Percentiles rank a stretch among this genome's conserved stretches.
Evolutionary conservation across 2,113 vertebrate species (phyloP).

Genomic region (Stercorarius parasiticus): DNA sequence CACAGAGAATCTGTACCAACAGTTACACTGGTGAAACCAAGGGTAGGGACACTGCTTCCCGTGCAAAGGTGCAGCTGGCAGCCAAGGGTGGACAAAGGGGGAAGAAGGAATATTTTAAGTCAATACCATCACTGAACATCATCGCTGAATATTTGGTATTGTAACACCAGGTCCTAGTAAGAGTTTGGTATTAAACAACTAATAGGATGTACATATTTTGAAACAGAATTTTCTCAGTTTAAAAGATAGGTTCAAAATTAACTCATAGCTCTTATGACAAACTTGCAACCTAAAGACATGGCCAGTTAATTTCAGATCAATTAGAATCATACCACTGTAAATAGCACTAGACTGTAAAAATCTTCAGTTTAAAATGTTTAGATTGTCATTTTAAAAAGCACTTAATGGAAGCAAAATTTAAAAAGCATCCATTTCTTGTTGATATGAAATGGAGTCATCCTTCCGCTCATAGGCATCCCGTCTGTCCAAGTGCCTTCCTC

Average conservation of each 20-base stretch:
- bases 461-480: background rate
- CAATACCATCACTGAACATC: background rate
- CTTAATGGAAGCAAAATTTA: background rate
- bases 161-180: background rate
- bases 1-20: background rate
- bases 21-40: background rate
- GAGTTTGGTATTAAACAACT: background rate
- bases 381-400: background rate
- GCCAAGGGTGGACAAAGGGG: background rate
- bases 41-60: background rate
- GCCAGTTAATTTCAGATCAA: rapidly evolving
- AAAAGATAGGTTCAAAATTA: background rate
- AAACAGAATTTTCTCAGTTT: background rate
- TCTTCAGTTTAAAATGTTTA: background rate
- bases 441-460: background rate
- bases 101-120: background rate
- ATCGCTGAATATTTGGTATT: background rate
- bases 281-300: background rate
- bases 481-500: background rate
- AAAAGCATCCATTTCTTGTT: background rate
- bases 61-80: background rate
- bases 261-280: background rate
- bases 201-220: background rate
- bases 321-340: background rate
- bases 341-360: background rate